Base-by-base conservation (phyloP, 2,113 vertebrate species). In the Amblyornis subalaris region DNA sequence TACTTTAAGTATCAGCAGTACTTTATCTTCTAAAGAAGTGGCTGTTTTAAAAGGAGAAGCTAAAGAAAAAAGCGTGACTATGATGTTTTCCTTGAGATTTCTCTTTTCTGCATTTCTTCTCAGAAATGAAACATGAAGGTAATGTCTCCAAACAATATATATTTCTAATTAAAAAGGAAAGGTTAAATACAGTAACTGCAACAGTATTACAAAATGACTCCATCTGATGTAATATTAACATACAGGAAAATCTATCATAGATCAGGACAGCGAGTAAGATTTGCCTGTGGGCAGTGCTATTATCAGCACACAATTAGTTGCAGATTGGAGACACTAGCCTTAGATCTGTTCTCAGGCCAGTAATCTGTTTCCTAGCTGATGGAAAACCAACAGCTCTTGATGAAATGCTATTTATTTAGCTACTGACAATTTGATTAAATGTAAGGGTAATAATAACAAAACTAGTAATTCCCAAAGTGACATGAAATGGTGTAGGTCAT, bases 321-420 rank as follows among this genome's bases (percentile, higher is more conserved):
- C 53, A 90, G 84, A 94, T 78, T 33, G 47, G 95, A 97, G 61
- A 89, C 82, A 78, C 64, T 10, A 87, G 80, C 57, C 85, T 89
- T 29, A 91, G 55, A 95, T 93, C 57, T 78, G 58, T 62, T 85
- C 89, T 76, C 40, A 31, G 71, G 44, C 24, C 75, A 28, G 11
- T 93, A 77, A 77, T 69, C 79, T 95, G 71, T 42, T 90, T 91
- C 87, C 79, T 77, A 84, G 54, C 58, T 95, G 79, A 93, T 24
- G 95, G 88, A 81, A 96, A 88, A 85, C 55, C 62, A 79, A 48
- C 38, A 1, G 69, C n/a, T 93, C 53, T 74, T 64, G 72, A 85
- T 93, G 33, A 97, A 97, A 96, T 76, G 73, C 55, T 87, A 71
- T 76, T 94, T 85, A 76, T 95, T 96, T 95, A 94, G 85, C 77